Percentiles rank a stretch among this genome's conserved stretches.
phyloP scores from a whole-genome alignment of 2,888 invertebrate species.

The Bombylius discolor region DNA sequence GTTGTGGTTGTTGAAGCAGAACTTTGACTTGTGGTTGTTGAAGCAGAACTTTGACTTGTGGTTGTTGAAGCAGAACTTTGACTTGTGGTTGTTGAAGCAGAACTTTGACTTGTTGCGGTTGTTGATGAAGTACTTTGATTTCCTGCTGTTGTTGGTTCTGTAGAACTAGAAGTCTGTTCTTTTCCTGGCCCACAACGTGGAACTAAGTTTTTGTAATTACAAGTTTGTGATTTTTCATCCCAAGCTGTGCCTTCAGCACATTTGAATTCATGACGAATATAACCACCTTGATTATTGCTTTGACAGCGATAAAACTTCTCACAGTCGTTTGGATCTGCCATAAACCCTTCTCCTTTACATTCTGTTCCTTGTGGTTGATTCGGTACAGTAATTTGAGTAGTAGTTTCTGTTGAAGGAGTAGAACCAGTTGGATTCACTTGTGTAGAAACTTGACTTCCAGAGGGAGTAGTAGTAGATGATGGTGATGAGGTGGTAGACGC shows the following conservation, averaged over 20 bases:
- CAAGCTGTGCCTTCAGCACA: constrained; percentile 57
- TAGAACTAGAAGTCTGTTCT: constrained; percentile 9
- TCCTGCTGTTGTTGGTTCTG: constrained; percentile 9
- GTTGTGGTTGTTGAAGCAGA: neutral
- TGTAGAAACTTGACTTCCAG: neutral
- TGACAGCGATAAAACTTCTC: constrained; percentile 48
- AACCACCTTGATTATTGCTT: constrained; percentile 37
- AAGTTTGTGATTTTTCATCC: constrained; percentile 50
- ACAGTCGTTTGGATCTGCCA: constrained; percentile 46
- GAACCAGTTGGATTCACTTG: too few species aligned
- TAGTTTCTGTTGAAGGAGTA: neutral
- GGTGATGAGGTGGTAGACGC: neutral
- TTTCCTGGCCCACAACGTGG: constrained; percentile 14
- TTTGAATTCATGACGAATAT: constrained; percentile 44
- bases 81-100: constrained; percentile 14
- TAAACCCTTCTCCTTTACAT: constrained; percentile 43
- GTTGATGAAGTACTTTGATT: constrained; percentile 11
- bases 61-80: constrained; percentile 1
- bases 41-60: neutral
- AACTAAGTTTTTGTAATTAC: constrained; percentile 40
- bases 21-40: constrained; percentile 1
- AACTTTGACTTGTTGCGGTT: constrained; percentile 9
- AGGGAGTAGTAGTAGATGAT: neutral
- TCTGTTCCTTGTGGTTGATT: neutral
- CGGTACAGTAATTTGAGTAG: neutral